These are phyloP conservation scores for Mimachlamys varia DNA, from an alignment of 2,888 invertebrate species.

Conservation along the genomic window DNA sequence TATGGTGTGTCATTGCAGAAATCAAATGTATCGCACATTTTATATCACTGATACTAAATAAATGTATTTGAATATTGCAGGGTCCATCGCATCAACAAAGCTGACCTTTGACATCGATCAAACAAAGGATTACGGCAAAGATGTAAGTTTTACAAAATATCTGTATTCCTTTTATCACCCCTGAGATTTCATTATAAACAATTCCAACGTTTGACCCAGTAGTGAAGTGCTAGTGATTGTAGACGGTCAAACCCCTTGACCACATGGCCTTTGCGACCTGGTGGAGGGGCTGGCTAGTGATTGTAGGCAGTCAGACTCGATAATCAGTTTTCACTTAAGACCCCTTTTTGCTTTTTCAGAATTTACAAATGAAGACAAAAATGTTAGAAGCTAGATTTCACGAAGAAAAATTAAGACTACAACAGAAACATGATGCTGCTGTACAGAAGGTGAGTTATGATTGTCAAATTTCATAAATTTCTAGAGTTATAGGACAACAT, in stretches of 20 bases:
- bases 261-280: no score
- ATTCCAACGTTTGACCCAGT: no score
- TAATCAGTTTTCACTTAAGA: no score
- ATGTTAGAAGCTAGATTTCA: conserved; percentile 79
- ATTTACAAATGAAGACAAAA: conserved; percentile 72
- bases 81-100: not conserved
- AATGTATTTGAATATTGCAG: not conserved
- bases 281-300: no score
- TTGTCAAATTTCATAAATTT: not conserved
- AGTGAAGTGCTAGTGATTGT: no score
- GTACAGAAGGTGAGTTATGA: conserved; percentile 77
- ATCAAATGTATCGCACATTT: not conserved
- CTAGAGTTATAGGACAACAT: no score
- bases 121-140: conserved; percentile 52
- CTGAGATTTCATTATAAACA: no score
- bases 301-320: no score
- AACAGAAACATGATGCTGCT: conserved; percentile 79
- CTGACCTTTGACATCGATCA: conserved; percentile 48
- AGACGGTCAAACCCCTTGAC: no score
- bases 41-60: not conserved
- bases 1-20: no score
- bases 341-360: conserved; percentile 51
- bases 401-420: conserved; percentile 79
- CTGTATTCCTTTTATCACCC: no score
- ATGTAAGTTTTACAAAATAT: conserved; percentile 43